A percentile compares a stretch with the other conserved stretches of the same genome.
Evolutionary conservation across 2,888 invertebrate genomes (phyloP).

Genomic region (Parnassius apollo): DNA sequence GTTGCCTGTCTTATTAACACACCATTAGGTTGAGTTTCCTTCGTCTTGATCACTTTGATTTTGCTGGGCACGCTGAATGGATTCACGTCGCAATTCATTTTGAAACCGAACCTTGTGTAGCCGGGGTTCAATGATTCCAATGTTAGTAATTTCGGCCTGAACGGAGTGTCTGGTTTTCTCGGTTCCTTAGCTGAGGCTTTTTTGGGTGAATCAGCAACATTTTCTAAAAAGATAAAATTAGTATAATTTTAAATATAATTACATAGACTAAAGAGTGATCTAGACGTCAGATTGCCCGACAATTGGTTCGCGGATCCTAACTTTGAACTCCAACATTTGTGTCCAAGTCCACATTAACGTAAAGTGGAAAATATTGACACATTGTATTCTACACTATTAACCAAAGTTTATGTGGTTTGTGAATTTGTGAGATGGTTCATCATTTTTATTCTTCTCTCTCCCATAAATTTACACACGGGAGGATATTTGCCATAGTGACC

Average conservation of each 20-base stretch:
- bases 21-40: constrained; percentile 39
- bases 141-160: constrained; percentile 43
- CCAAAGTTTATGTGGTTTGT: too few species aligned
- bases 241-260: background rate
- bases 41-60: constrained; percentile 31
- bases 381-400: too few species aligned
- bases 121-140: constrained; percentile 49
- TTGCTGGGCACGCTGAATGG: constrained; percentile 60
- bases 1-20: constrained; percentile 36
- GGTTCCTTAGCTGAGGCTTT: constrained; percentile 27
- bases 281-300: too few species aligned
- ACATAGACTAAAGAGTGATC: too few species aligned
- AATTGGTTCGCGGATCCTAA: too few species aligned
- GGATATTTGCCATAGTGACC: too few species aligned
- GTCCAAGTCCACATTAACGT: too few species aligned
- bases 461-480: too few species aligned
- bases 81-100: constrained; percentile 62
- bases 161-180: constrained; percentile 42
- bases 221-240: constrained; percentile 28
- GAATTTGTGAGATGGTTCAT: too few species aligned
- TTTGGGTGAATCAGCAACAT: constrained; percentile 30
- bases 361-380: too few species aligned
- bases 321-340: too few species aligned
- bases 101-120: constrained; percentile 76
- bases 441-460: too few species aligned